Conservation (phyloP, 2,113 vertebrate genomes). For the Thermophis baileyi region DNA sequence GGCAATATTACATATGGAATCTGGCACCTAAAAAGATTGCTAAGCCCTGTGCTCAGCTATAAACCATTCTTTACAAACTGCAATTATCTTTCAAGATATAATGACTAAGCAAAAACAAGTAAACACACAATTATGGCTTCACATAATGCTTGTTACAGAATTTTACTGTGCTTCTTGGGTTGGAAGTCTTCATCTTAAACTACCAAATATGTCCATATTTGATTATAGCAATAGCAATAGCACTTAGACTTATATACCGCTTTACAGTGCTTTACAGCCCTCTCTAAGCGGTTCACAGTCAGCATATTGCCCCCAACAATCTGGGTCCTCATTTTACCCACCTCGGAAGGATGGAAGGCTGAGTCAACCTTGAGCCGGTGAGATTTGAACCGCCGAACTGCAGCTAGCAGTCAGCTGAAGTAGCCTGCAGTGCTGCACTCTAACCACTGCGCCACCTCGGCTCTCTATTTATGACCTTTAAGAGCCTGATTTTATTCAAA, state of each 20-base stretch:
- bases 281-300: no score
- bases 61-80: not conserved
- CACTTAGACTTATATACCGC: no score
- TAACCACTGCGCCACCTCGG: no score
- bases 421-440: no score
- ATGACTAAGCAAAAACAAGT: not conserved
- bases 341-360: no score
- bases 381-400: no score
- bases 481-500: not conserved
- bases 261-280: no score
- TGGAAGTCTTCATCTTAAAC: not conserved
- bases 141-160: not conserved
- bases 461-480: not conserved
- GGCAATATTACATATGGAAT: not conserved
- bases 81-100: not conserved
- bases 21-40: not conserved
- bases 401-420: no score
- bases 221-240: no score
- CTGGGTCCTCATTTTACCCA: no score
- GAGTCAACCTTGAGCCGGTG: no score
- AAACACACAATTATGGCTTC: not conserved
- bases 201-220: not conserved
- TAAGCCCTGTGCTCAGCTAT: not conserved
- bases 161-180: not conserved
- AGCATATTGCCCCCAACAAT: no score